Base-by-base conservation (phyloP, 23 tunicate species). In the Corella eumyota region DNA sequence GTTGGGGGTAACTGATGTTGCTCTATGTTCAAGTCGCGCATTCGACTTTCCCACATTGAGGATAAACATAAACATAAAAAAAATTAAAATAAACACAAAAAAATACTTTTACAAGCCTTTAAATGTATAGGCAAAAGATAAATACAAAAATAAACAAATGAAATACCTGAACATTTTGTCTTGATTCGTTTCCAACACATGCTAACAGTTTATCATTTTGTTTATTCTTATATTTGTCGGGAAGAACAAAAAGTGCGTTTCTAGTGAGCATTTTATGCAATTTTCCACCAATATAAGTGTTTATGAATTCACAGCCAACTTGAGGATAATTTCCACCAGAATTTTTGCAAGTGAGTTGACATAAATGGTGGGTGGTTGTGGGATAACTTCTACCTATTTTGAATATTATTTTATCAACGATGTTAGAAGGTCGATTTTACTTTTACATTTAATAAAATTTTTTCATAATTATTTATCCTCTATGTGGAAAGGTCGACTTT, bases 161-260 rank as follows among this genome's bases (percentile, higher is more conserved):
- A n/a, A n/a, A n/a, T 66, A 84, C 94, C 25, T 84, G 75, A 3
- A 84, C 76, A 45, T 61, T 46, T 22, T 56, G 56, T 24, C 58
- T 69, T 21, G 76, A 72, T 49, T 84, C 94, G 49, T 84, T 83
- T 15, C 83, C 77, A 21, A 84, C 83, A 50, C 82, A 84, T 34
- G 56, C 62, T 32, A 75, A 32, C 19, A 77, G 45, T 2, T 25
- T 25, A 3, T 44, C 32, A 9, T 56, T 36, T 0, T 60, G 27
- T 40, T 71, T 6, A 5, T 20, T 3, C n/a, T 24, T 60, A 2
- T 13, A 28, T 23, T 48, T 45, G 2, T 15, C 25, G 21, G 71
- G 71, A 23, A 58, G 54, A 2, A n/a, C 64, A 34, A 67, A 51
- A 49, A 84, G 23, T 0, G 83, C 66, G 54, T 84, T 84, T 9